A percentile compares a stretch with the other conserved stretches of the same genome.
These are phyloP conservation scores for Rhynchonema sp. DNA, from an alignment of 2,888 invertebrate species.

Conservation along the genomic window DNA sequence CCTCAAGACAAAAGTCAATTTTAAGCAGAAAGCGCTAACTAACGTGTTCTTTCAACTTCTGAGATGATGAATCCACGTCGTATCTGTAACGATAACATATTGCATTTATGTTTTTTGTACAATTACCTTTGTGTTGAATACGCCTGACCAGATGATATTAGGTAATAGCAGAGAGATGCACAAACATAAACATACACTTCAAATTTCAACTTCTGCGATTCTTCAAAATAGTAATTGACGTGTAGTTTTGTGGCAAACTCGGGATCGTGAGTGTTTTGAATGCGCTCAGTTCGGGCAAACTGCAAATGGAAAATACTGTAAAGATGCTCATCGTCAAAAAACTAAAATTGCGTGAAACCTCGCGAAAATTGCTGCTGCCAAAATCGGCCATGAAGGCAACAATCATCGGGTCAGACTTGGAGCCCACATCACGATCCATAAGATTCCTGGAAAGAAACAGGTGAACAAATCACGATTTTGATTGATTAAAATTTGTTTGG, in stretches of 20 bases:
- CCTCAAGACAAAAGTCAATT: too few relatives aligned
- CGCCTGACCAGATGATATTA: not conserved
- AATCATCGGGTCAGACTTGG: slow-evolving; percentile 41
- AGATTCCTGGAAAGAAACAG: slow-evolving; percentile 4
- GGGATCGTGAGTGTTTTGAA: slow-evolving; percentile 33
- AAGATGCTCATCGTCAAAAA: too few relatives aligned
- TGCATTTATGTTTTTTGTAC: too few relatives aligned
- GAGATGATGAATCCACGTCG: slow-evolving; percentile 6
- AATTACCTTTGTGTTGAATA: too few relatives aligned
- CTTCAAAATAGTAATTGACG: slow-evolving; percentile 40
- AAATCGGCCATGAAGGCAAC: slow-evolving; percentile 21
- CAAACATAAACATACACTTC: slow-evolving; percentile 20
- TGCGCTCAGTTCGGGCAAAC: slow-evolving; percentile 31
- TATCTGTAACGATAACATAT: slow-evolving; percentile 4
- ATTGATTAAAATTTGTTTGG: not conserved
- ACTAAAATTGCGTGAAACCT: too few relatives aligned
- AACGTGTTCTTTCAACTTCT: slow-evolving; percentile 13
- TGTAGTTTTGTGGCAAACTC: slow-evolving; percentile 37
- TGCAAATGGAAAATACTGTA: too few relatives aligned
- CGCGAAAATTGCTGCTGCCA: not conserved
- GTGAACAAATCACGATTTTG: not conserved
- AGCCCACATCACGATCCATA: slow-evolving; percentile 31
- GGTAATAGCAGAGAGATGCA: not conserved
- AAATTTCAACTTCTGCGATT: slow-evolving; percentile 37
- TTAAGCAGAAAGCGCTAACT: not conserved